Evolutionary conservation across 2,888 invertebrate genomes (phyloP).

Genomic region (Sturmia bella): DNA sequence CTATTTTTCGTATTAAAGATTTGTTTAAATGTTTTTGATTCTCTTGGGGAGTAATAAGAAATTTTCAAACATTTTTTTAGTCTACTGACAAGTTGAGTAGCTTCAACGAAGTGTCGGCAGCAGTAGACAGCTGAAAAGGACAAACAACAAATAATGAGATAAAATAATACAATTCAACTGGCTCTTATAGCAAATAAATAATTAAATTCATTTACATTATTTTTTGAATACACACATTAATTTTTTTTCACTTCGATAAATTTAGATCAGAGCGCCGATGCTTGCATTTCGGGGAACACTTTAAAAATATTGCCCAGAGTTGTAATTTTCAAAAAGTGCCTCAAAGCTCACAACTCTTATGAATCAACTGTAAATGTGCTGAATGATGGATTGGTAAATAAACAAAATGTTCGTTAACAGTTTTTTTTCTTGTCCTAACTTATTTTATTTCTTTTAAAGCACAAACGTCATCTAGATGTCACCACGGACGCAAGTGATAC

Average conservation of each 20-base stretch:
- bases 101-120: no score
- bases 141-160: no score
- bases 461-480: constrained; percentile 72
- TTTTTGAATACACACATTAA: no score
- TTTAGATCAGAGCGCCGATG: constrained; percentile 61
- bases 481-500: constrained; percentile 75
- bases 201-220: no score
- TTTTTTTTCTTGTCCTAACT: background rate
- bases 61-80: no score
- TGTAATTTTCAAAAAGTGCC: constrained; percentile 59
- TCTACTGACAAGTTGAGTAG: no score
- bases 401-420: background rate
- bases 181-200: no score
- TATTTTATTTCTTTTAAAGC: constrained; percentile 68
- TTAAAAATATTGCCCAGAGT: constrained; percentile 70
- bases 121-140: no score
- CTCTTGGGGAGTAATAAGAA: no score
- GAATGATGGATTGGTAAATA: constrained; percentile 70
- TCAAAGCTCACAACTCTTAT: constrained; percentile 54
- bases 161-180: no score
- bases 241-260: background rate
- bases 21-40: no score
- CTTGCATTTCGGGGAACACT: constrained; percentile 44
- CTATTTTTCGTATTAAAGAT: no score
- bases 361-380: constrained; percentile 59